phyloP scores from a whole-genome alignment of 2,113 vertebrate species.

The Colaptes auratus region DNA sequence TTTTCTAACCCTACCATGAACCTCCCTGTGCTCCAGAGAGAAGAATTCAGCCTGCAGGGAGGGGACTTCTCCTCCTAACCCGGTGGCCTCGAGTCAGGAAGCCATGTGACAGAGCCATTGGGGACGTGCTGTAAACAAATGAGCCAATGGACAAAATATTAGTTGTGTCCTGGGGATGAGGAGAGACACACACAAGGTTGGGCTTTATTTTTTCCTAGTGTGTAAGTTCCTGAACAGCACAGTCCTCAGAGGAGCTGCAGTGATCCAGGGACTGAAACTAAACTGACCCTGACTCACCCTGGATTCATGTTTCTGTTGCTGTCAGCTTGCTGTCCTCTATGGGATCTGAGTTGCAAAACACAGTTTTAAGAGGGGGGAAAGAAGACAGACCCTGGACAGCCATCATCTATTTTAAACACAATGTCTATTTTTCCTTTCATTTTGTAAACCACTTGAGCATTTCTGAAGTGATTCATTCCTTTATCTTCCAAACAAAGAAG shows the following conservation, averaged over 20 bases:
- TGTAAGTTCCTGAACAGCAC: background rate
- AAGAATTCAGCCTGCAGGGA: background rate
- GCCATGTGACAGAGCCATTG: background rate
- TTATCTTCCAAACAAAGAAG: conserved; percentile 59
- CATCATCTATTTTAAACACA: conserved; percentile 54
- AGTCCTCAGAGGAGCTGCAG: background rate
- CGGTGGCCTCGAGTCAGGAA: background rate
- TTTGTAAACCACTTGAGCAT: conserved; percentile 54
- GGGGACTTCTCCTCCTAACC: background rate
- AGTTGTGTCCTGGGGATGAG: background rate
- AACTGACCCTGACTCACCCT: conserved; percentile 16
- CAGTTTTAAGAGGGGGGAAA: background rate
- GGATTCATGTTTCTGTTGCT: conserved; percentile 16
- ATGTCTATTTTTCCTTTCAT: conserved; percentile 43
- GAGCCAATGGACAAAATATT: background rate
- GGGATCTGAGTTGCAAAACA: conserved; percentile 39
- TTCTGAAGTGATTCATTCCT: conserved; percentile 61
- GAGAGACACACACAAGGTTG: background rate
- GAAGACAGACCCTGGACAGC: background rate
- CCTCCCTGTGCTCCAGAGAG: background rate
- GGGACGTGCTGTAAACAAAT: conserved; percentile 18
- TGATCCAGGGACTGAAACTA: background rate
- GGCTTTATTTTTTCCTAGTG: background rate
- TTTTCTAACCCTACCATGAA: background rate
- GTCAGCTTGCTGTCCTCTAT: conserved; percentile 21